Base-by-base conservation (phyloP, 2,888 invertebrate species). In the Pterobdella sp. region DNA sequence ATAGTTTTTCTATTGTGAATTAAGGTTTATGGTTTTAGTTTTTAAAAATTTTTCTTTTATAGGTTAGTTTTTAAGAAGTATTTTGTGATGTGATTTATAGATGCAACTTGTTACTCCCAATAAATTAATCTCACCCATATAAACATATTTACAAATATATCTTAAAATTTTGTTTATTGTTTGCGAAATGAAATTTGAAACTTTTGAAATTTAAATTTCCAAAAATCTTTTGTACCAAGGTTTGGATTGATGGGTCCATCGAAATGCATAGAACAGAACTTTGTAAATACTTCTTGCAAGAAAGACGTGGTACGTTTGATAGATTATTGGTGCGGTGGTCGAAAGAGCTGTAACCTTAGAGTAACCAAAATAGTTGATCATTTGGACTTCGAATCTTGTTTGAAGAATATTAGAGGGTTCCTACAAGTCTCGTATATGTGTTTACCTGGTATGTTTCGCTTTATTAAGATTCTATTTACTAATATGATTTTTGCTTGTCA, bases 291-390 rank as follows among this genome's bases (percentile, higher is more conserved):
- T 3, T 56, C 60, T 4, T 56, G 60, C 60, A 22, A 56, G 60
- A 7, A n/a, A 22, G 60, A 56, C 60, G 60, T 56, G n/a, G 10
- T 56, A 4, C n/a, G n/a, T 56, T 26, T 56, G 10, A 56, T 56
- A 26, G 60, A 56, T 22, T 26, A 26, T 22, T 56, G n/a, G 10
- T 56, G 60, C 26, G 60, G 60, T 26, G 60, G 60, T 4, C 7
- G 60, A 26, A 56, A 26, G 26, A 56, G 3, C n/a, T 56, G 60
- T 56, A 26, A 56, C n/a, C 4, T 56, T 4, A 56, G 60, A 26
- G 60, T 56, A 22, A 56, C 60, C 10, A 56, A 56, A 26, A 56
- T 56, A 26, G 60, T 56, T 26, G 60, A 56, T 26, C 60, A 56
- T 26, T 3, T 56, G 14, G n/a, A 26, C 60, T 56, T 26, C 10